These are phyloP conservation scores for Alloplasta piceator DNA, from an alignment of 2,888 invertebrate species.

Conservation along the genomic window DNA sequence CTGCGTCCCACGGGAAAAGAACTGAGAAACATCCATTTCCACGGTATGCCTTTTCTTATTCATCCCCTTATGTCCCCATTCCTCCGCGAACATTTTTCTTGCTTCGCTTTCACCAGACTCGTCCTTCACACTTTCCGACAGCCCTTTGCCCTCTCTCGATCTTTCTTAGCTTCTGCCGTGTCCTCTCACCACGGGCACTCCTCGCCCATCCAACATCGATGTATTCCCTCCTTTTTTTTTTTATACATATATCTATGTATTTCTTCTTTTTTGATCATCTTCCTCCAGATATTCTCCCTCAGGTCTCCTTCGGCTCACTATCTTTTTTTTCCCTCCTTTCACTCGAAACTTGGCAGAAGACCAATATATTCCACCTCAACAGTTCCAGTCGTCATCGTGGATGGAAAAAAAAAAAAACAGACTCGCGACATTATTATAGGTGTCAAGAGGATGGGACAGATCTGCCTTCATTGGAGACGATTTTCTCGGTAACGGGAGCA, in stretches of 20 bases:
- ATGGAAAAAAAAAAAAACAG: constrained; percentile 59
- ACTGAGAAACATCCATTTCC: constrained; percentile 18
- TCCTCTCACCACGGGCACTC: constrained; percentile 5
- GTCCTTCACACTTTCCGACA: constrained; percentile 40
- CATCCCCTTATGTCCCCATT: constrained; percentile 48
- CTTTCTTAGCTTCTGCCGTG: constrained; percentile 11
- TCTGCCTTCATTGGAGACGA: constrained; percentile 56
- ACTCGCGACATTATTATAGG: constrained; percentile 72
- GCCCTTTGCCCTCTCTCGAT: constrained; percentile 42
- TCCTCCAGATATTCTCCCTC: constrained; percentile 16
- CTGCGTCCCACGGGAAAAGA: background rate
- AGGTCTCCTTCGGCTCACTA: constrained; percentile 2
- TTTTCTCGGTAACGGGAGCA: constrained; percentile 74
- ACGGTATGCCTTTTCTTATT: constrained; percentile 40
- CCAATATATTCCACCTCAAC: constrained; percentile 48
- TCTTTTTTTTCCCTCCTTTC: background rate
- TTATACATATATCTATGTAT: no score
- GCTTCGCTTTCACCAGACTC: constrained; percentile 44
- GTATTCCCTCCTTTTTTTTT: constrained; percentile 11
- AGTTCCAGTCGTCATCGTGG: constrained; percentile 38
- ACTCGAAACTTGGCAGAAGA: constrained; percentile 12
- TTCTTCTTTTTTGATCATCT: constrained; percentile 21
- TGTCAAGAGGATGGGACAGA: constrained; percentile 38
- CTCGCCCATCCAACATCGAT: constrained; percentile 36
- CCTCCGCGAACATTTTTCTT: constrained; percentile 37